phyloP scores from a whole-genome alignment of 2,113 vertebrate species.

The Actenoides hombroni region DNA sequence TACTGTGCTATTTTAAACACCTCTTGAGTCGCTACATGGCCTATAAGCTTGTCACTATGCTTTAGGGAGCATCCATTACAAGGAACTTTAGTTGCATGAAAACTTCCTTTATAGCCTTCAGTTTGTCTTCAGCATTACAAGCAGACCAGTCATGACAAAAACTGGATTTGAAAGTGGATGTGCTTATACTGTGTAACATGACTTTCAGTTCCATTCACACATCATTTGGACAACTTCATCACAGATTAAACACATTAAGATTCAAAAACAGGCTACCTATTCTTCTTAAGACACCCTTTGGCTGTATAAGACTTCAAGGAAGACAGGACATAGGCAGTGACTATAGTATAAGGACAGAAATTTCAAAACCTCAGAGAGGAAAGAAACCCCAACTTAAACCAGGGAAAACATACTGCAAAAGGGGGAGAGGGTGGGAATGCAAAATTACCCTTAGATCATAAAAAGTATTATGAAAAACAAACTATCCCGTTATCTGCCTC shows the following conservation, averaged over 20 bases:
- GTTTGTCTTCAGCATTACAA: background rate
- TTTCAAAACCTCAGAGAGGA: background rate
- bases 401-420: background rate
- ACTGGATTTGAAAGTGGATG: constrained; percentile 7
- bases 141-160: background rate
- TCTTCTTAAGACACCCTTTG: background rate
- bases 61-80: background rate
- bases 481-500: background rate
- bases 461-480: background rate
- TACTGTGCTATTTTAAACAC: background rate
- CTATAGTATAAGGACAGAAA: background rate
- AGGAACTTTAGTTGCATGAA: background rate
- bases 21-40: background rate
- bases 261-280: background rate
- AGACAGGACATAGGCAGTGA: background rate
- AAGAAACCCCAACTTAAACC: background rate
- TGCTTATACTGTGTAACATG: background rate
- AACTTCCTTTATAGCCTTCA: background rate
- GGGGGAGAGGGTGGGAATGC: background rate
- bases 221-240: background rate
- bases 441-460: background rate
- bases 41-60: constrained; percentile 9
- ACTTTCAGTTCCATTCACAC: background rate
- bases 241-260: background rate
- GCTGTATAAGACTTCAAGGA: background rate